Conservation (phyloP, 2,888 invertebrate species). For the Ganaspis brasiliensis region DNA sequence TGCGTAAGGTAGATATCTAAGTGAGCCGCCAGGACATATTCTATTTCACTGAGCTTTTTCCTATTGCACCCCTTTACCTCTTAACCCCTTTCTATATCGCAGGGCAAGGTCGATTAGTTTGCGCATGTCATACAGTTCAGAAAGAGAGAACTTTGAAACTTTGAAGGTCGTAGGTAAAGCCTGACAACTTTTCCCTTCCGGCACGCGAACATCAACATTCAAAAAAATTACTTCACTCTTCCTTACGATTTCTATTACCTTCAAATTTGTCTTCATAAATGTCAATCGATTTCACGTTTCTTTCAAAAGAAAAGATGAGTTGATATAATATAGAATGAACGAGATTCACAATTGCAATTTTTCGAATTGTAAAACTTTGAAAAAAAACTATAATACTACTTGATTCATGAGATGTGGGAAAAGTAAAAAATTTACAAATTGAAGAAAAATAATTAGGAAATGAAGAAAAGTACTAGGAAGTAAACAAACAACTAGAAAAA, state of each 20-base stretch:
- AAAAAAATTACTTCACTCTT: conserved; percentile 29
- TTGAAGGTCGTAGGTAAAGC: conserved; percentile 56
- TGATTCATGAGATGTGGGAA: no score
- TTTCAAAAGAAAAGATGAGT: no score
- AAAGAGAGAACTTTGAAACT: conserved; percentile 51
- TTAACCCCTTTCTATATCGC: conserved; percentile 30
- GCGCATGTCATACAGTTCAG: conserved; percentile 36
- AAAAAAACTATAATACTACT: no score
- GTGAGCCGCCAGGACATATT: conserved; percentile 25
- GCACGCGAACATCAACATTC: conserved; percentile 47
- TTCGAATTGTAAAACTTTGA: no score
- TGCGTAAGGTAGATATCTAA: conserved; percentile 29
- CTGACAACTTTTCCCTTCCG: conserved; percentile 15
- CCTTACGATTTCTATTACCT: conserved; percentile 2
- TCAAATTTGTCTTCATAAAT: background rate
- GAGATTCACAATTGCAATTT: no score
- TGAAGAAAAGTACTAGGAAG: no score
- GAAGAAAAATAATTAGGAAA: no score
- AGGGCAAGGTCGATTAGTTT: conserved; percentile 54
- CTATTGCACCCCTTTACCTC: conserved; percentile 43
- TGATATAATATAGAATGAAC: no score
- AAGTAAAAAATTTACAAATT: no score
- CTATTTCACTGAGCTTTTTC: conserved; percentile 40
- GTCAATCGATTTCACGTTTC: background rate
- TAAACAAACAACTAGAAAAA: no score